Evolutionary conservation across 1,140 invertebrate genomes (phyloP), one percentile per base, ranked within the genome.

Genomic region (Nebria ingens): DNA sequence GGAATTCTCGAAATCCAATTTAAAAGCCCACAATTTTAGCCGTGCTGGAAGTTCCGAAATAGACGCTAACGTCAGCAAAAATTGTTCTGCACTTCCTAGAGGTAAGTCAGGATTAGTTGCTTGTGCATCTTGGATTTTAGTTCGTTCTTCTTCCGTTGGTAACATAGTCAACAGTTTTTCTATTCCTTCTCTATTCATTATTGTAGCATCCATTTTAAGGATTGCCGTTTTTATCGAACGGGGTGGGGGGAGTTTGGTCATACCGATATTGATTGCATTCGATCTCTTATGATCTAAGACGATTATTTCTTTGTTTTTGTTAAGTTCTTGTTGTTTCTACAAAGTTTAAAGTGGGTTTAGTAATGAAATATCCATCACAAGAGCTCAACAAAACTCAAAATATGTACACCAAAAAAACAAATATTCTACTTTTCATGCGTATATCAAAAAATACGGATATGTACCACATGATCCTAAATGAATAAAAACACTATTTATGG

Each of bases 211-310:
- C 94, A 99, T 99, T 77, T 99, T 99, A 61, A 99, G 75, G 62
- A 99, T 99, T 51, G 96, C 97, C 19, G 92, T 91, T 71, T 98
- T 98, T 57, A 99, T 99, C 2, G 94, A 93, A 55, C 95, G 81
- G 1, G 95, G 91, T 2, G 94, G 95, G 20, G 97, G 97, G 59
- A 99, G 74, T 70, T 98, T 98, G 9, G 96, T 99, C 85, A 99
- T 92, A n/a, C 94, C 94, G 65, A 99, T 99, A 71, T 99, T 99
- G 61, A 99, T 99, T 11, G 94, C 94, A 73, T 99, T 98, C 1
- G 96, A 99, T 59, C 97, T 78, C 69, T 99, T 99, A 19, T 93
- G 86, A 72, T 98, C 94, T 68, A 99, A 75, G 21, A 99, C 94
- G 42, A 97, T 91, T 54, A 98, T 86, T 72, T 95, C 91, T 71